Conservation (phyloP, 2,888 invertebrate genomes). For the Hylaea fasciaria region DNA sequence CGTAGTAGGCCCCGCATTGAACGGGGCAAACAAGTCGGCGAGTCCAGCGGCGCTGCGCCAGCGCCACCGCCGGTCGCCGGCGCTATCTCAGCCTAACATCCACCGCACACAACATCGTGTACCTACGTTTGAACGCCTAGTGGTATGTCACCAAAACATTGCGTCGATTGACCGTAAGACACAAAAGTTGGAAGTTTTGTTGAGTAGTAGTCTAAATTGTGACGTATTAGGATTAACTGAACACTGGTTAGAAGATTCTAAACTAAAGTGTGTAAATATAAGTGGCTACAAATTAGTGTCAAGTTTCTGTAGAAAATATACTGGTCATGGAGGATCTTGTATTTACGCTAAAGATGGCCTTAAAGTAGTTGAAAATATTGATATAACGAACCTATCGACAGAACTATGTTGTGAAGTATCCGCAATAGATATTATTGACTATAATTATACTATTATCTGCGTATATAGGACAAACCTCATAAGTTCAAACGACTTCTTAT, state of each 20-base stretch:
- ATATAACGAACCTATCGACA: not conserved
- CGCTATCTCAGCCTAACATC: not conserved
- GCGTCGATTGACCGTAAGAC: constrained; percentile 14
- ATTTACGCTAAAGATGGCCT: not conserved
- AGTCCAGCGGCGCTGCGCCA: not conserved
- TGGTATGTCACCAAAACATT: constrained; percentile 4
- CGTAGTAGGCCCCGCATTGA: constrained; percentile 15
- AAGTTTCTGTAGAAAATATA: not conserved
- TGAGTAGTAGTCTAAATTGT: not conserved
- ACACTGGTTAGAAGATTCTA: not conserved
- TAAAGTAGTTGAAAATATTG: not conserved
- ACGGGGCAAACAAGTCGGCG: constrained; percentile 1
- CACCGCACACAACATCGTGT: not conserved
- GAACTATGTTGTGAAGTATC: constrained; percentile 23
- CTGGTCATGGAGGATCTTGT: not conserved
- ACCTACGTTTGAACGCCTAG: not conserved
- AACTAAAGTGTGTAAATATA: not conserved
- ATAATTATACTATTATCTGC: constrained; percentile 11
- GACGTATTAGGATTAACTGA: not conserved
- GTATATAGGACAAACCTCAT: constrained; percentile 23
- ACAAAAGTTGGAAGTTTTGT: constrained; percentile 15
- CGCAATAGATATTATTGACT: constrained; percentile 20
- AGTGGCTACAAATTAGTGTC: not conserved
- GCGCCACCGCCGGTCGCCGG: not conserved
- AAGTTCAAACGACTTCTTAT: constrained; percentile 3